A percentile compares a stretch with the other conserved stretches of the same genome.
Evolutionary conservation across 2,888 invertebrate genomes (phyloP).

Genomic region (Leptogaster cylindrica): DNA sequence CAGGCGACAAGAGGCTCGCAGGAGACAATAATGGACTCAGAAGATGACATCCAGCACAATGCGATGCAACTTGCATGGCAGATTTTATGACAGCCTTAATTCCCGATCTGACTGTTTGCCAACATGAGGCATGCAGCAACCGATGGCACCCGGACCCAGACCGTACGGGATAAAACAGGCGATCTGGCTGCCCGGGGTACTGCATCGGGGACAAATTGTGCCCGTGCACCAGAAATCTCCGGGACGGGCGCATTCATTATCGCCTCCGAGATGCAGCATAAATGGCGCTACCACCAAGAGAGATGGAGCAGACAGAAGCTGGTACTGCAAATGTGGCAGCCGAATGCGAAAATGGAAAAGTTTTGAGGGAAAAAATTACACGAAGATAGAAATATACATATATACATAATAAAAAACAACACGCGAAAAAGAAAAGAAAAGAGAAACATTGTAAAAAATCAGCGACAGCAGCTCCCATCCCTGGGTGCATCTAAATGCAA

Average conservation of each 20-base stretch:
- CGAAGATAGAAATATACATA: background rate
- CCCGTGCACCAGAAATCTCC: conserved; percentile 31
- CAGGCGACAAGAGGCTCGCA: conserved; percentile 45
- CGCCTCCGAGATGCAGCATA: conserved; percentile 21
- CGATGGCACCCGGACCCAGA: background rate
- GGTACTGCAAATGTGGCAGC: conserved; percentile 24
- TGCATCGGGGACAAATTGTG: conserved; percentile 28
- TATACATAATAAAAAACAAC: no score
- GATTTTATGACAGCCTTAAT: conserved; percentile 45
- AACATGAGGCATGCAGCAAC: conserved; percentile 8
- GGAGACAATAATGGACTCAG: conserved; percentile 43
- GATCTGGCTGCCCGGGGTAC: background rate
- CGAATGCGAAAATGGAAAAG: conserved; percentile 27
- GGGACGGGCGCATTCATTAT: conserved; percentile 22
- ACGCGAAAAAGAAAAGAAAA: background rate
- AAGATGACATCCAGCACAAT: conserved; percentile 31
- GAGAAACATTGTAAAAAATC: conserved; percentile 29
- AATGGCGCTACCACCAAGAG: conserved; percentile 25
- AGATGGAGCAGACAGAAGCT: conserved; percentile 26
- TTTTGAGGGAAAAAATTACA: conserved; percentile 19
- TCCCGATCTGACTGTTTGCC: conserved; percentile 41
- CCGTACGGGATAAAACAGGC: conserved; percentile 13
- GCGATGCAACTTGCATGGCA: conserved; percentile 29
- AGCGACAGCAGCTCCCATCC: conserved; percentile 25
- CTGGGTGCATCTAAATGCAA: conserved; percentile 38